Conservation (phyloP, 2,888 invertebrate genomes). For the Trachelus tabidus region DNA sequence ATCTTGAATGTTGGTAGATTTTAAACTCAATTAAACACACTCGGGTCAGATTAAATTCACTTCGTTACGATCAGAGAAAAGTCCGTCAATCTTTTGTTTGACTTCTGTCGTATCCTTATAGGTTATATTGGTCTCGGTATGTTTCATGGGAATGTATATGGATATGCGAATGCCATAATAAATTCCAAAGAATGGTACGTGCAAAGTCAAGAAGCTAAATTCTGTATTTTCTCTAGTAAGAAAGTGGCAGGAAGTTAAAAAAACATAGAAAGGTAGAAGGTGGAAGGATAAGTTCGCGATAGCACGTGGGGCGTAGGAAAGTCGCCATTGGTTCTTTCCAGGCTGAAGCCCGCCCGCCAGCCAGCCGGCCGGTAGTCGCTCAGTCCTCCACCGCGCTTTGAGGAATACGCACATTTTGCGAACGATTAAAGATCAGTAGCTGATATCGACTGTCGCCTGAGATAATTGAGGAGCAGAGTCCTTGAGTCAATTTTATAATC, state of each 20-base stretch:
- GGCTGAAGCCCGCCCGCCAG: constrained; percentile 47
- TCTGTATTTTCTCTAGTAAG: not conserved
- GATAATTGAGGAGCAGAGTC: not conserved
- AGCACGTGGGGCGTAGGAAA: constrained; percentile 41
- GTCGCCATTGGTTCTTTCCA: constrained; percentile 51
- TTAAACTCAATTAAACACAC: not conserved
- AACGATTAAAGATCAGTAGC: constrained; percentile 6
- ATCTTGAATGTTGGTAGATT: not conserved
- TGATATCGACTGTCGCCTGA: not conserved
- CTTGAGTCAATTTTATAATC: not conserved
- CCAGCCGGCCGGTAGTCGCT: constrained; percentile 52
- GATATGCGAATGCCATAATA: not conserved
- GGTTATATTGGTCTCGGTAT: not conserved
- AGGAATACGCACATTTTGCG: constrained; percentile 49
- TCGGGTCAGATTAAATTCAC: not conserved
- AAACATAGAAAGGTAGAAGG: not conserved
- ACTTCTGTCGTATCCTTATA: not conserved
- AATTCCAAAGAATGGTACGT: not conserved
- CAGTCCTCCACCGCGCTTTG: constrained; percentile 54
- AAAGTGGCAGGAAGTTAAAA: not conserved
- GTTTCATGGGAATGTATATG: not conserved
- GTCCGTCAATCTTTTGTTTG: not conserved
- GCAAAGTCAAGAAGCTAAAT: not conserved
- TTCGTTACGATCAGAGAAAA: not conserved
- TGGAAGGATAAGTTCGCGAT: constrained; percentile 3